Base-by-base conservation (phyloP, 2,113 vertebrate species). In the Elgaria multicarinata region DNA sequence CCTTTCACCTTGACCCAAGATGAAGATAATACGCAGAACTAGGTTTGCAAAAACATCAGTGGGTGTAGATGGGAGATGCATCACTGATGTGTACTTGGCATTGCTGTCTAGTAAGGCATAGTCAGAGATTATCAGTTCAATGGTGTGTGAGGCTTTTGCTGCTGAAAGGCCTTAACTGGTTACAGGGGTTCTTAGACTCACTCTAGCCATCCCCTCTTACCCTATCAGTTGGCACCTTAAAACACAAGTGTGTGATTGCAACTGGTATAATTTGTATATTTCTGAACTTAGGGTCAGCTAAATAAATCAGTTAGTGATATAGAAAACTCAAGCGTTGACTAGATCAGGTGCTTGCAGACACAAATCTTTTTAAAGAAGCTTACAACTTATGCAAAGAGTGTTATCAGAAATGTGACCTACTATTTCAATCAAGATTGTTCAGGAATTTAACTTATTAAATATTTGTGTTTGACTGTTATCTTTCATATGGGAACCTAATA, bases 311-410 rank as follows among this genome's bases (percentile, higher is more conserved):
- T 91, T 69, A 84, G 83, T 0, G 82, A 82, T 80, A 58, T 89
- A 82, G 64, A 86, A 72, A 83, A 76, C 39, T 78, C 58, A 90
- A 89, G 50, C 22, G 22, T 55, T 78, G 10, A 44, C 53, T 53
- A 0, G 28, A 33, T 10, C 5, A 22, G n/a, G 20, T 83, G n/a
- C 86, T 91, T 92, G 58, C 2, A 3, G 81, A 83, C 28, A 86
- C 88, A 50, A 81, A 83, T 87, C 26, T 90, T 81, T 91, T 31
- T 91, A 92, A 91, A 71, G 74, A 26, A 64, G 36, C 89, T 64
- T 4, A 33, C 85, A 76, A 39, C 77, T 20, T 83, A 4, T 62
- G 44, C 36, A 42, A 28, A 83, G 90, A 93, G 22, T 16, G n/a
- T 0, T 39, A 16, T 83, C 87, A 55, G 71, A 13, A 75, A 91